Evolutionary conservation across 2,797 vertebrate species (phyloP).

Genomic region (Brachyrhaphis roseni): DNA sequence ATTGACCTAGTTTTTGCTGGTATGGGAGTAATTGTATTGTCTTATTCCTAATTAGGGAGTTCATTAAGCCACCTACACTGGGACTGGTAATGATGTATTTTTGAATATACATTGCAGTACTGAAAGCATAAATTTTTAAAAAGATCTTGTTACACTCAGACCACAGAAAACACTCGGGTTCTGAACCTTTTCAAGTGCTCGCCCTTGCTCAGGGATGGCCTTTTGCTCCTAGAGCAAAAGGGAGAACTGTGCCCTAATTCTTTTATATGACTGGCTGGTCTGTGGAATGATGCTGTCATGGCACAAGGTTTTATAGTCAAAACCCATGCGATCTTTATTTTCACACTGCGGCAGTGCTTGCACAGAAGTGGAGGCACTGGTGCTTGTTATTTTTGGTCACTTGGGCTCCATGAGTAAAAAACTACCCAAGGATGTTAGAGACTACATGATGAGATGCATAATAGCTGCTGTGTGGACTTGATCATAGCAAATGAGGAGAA

Average conservation of each 20-base stretch:
- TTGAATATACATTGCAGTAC: neutral
- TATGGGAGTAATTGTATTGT: neutral
- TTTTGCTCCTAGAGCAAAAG: constrained; percentile 23
- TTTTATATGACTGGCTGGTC: constrained; percentile 39
- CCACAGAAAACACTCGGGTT: neutral
- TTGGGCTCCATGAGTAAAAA: constrained; percentile 49
- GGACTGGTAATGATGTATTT: neutral
- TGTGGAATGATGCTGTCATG: constrained; percentile 49
- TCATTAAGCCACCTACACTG: neutral
- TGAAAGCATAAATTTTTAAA: neutral
- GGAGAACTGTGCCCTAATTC: constrained; percentile 35
- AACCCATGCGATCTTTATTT: constrained; percentile 64
- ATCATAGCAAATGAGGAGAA: constrained; percentile 48
- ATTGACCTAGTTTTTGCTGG: neutral
- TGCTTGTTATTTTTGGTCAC: constrained; percentile 70
- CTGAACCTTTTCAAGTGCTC: constrained; percentile 17
- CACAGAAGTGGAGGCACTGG: constrained; percentile 49
- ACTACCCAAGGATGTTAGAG: constrained; percentile 68
- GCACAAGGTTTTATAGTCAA: constrained; percentile 56
- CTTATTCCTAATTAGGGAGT: neutral
- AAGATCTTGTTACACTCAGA: neutral
- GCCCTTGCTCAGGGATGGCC: constrained; percentile 27
- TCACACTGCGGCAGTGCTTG: constrained; percentile 40
- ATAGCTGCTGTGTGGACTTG: constrained; percentile 36
- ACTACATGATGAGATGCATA: constrained; percentile 59